Evolutionary conservation across 2,113 vertebrate genomes (phyloP), one percentile per base, ranked within the genome.

Genomic region (Paradisaea rubra): DNA sequence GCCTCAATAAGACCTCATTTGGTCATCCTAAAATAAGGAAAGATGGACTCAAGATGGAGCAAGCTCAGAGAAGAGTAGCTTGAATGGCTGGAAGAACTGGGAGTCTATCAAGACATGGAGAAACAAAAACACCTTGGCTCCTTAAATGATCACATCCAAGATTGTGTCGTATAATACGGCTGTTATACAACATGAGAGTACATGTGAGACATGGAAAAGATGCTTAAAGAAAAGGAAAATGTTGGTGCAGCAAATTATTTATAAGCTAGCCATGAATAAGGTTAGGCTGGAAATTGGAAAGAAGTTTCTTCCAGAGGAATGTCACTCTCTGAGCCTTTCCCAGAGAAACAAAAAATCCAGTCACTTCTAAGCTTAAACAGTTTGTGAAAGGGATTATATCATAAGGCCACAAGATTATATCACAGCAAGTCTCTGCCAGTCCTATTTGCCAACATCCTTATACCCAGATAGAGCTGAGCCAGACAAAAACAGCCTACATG

Each of bases 371-470:
- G 44, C 35, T 88, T 81, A 72, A 90, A 41, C 13, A 88, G 80
- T 91, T 92, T 91, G 91, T 92, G 82, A 88, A 95, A 93, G 56
- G 92, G 52, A 90, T 94, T 94, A 77, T 94, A 92, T 92, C 92
- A 60, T 90, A 66, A 70, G 2, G 42, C 72, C 76, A 56, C 68
- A 70, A 94, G 88, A 94, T 93, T 94, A 60, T 93, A 90, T 86
- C 92, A 94, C 86, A 92, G 86, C 94, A 95, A 94, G 94, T 86
- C 86, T 93, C 82, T 94, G 94, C 92, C 94, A 93, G 92, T 88
- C 83, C 52, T 90, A 81, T 88, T 81, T 91, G 91, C 94, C 94
- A 96, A 83, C 44, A 53, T 41, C 64, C 80, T 88, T 72, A 71
- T 81, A 90, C 27, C 60, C 91, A 78, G 86, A 83, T 78, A 92